Percentiles rank a stretch among this genome's conserved stretches.
phyloP scores from a whole-genome alignment of 2,797 vertebrate genomes.

The Numenius phaeopus region DNA sequence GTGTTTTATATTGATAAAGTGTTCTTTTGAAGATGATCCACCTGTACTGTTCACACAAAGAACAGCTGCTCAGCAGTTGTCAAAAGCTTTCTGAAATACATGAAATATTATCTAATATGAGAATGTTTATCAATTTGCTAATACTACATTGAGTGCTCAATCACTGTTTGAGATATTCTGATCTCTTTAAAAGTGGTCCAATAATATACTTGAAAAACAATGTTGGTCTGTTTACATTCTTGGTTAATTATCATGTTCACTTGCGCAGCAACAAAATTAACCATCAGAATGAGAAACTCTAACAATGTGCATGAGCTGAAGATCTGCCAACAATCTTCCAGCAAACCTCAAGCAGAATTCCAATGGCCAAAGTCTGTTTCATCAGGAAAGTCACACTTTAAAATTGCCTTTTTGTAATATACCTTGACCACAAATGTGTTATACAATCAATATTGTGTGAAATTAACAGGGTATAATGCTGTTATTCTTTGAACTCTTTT shows the following conservation, averaged over 20 bases:
- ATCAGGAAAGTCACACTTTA: not conserved
- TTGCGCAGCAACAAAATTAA: slow-evolving; percentile 16
- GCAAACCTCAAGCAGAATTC: slow-evolving; percentile 31
- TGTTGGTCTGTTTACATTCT: not conserved
- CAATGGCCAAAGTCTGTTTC: not conserved
- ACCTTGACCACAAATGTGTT: not conserved
- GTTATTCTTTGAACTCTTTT: not conserved
- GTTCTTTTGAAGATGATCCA: not conserved
- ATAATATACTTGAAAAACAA: not conserved
- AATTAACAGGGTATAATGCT: not conserved
- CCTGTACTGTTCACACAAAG: not conserved
- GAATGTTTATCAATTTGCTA: slow-evolving; percentile 3
- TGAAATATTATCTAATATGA: not conserved
- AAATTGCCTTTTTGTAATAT: slow-evolving; percentile 13
- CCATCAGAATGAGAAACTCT: slow-evolving; percentile 16
- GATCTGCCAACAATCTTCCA: slow-evolving; percentile 37
- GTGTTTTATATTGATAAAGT: not conserved
- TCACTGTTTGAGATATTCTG: not conserved
- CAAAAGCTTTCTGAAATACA: not conserved
- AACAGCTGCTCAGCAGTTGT: not conserved
- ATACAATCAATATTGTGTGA: slow-evolving; percentile 8
- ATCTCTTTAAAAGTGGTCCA: not conserved
- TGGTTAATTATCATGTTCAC: not conserved
- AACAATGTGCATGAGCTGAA: not conserved
- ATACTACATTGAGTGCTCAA: not conserved